Evolutionary conservation across 2,113 vertebrate genomes (phyloP).

Genomic region (Elanus axillaris): DNA sequence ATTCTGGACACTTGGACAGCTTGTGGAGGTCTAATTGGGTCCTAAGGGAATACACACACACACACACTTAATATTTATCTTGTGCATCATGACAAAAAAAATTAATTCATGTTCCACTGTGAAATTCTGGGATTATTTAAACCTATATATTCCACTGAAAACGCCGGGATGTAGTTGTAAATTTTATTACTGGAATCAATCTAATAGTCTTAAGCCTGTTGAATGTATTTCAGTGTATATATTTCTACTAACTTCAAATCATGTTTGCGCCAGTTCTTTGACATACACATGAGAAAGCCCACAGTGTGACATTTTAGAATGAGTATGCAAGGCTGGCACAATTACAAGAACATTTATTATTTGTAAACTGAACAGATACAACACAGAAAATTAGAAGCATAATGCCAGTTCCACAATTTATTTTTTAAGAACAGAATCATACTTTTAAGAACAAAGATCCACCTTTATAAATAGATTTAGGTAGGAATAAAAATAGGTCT

Average conservation of each 20-base stretch:
- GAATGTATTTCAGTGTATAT: background rate
- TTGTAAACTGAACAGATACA: background rate
- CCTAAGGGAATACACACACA: background rate
- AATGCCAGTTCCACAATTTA: background rate
- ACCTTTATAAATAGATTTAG: background rate
- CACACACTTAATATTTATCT: background rate
- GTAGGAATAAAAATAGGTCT: background rate
- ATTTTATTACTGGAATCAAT: background rate
- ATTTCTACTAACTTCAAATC: background rate
- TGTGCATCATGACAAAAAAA: background rate
- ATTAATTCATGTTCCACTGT: background rate
- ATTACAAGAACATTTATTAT: conserved; percentile 12
- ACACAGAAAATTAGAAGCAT: background rate
- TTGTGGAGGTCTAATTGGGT: background rate
- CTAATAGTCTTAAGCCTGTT: background rate
- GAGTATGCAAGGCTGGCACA: background rate
- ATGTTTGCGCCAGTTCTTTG: background rate
- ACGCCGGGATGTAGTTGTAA: background rate
- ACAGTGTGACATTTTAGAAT: background rate
- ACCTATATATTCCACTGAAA: background rate
- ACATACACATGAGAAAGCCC: background rate
- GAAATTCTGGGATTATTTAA: background rate
- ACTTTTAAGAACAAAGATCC: conserved; percentile 32
- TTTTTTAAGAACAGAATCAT: background rate
- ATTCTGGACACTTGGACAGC: background rate